A percentile compares a stretch with the other conserved stretches of the same genome.
phyloP scores from a whole-genome alignment of 2,797 vertebrate species.

The Chiloscyllium punctatum region DNA sequence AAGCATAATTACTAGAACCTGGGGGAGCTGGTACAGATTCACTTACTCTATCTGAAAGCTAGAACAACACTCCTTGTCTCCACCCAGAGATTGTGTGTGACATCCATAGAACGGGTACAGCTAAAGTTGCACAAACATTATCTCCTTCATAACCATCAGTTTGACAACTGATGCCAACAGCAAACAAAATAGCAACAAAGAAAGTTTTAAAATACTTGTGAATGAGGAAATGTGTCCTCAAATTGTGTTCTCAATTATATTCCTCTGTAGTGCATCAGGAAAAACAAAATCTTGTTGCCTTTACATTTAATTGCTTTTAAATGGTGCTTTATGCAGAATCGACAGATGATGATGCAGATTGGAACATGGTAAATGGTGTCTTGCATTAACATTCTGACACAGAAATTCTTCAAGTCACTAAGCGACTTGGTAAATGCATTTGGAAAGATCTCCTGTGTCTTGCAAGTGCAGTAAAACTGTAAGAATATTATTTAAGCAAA shows the following conservation, averaged over 20 bases:
- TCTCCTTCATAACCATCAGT: too few species aligned
- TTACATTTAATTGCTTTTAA: background rate
- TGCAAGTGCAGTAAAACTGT: background rate
- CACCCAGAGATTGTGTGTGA: too few species aligned
- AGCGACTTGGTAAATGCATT: background rate
- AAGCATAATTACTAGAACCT: too few species aligned
- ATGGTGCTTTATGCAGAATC: background rate
- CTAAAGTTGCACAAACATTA: too few species aligned
- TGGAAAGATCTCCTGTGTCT: background rate
- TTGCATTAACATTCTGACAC: background rate
- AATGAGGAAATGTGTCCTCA: background rate
- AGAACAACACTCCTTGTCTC: too few species aligned
- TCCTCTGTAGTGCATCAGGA: background rate
- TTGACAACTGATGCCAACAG: background rate
- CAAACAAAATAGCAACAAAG: background rate
- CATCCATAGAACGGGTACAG: too few species aligned
- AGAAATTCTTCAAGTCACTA: background rate
- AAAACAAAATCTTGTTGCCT: background rate
- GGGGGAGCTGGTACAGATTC: too few species aligned
- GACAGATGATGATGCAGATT: background rate
- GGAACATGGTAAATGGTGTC: background rate
- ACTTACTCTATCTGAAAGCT: too few species aligned
- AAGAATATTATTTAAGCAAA: background rate
- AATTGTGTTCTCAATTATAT: conserved; percentile 16
- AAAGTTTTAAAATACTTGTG: background rate